Percentiles rank a stretch among this genome's conserved stretches.
Conservation (phyloP, 2,797 vertebrate genomes). For the Triplophysa bombifrons region DNA sequence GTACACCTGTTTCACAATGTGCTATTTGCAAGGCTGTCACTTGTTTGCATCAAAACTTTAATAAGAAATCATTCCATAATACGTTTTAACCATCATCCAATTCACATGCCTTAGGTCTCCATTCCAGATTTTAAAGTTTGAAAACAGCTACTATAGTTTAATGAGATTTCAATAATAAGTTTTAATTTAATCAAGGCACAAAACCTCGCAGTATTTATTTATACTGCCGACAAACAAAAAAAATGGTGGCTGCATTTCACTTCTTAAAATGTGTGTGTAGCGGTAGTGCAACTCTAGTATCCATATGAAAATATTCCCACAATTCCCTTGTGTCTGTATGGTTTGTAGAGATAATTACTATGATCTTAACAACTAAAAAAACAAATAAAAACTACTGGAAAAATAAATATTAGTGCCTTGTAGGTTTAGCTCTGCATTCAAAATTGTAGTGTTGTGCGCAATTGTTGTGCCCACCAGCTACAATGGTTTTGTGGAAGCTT, state of each 20-base stretch:
- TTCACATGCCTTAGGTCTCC: not conserved
- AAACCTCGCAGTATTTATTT: constrained; percentile 9
- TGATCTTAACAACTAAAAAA: not conserved
- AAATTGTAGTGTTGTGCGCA: not conserved
- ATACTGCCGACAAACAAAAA: not conserved
- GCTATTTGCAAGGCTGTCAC: too few species aligned
- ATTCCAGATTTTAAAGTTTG: not conserved
- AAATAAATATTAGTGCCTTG: constrained; percentile 22
- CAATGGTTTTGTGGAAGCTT: not conserved
- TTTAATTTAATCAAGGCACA: constrained; percentile 16
- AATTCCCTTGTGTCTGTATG: constrained; percentile 11
- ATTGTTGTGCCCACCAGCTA: not conserved
- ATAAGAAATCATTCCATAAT: not conserved
- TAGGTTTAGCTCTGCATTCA: constrained; percentile 13
- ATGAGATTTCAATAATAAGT: not conserved
- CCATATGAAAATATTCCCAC: constrained; percentile 33
- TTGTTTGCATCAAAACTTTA: not conserved
- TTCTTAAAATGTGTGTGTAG: constrained; percentile 1
- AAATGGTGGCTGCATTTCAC: constrained; percentile 8
- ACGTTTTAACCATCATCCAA: not conserved
- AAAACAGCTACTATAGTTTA: not conserved
- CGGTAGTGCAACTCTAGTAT: constrained; percentile 10
- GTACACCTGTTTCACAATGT: too few species aligned
- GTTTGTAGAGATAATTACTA: constrained; percentile 30
- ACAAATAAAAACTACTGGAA: not conserved